Evolutionary conservation across 2,888 invertebrate species (phyloP).

Genomic region (Drosophila bunnanda): DNA sequence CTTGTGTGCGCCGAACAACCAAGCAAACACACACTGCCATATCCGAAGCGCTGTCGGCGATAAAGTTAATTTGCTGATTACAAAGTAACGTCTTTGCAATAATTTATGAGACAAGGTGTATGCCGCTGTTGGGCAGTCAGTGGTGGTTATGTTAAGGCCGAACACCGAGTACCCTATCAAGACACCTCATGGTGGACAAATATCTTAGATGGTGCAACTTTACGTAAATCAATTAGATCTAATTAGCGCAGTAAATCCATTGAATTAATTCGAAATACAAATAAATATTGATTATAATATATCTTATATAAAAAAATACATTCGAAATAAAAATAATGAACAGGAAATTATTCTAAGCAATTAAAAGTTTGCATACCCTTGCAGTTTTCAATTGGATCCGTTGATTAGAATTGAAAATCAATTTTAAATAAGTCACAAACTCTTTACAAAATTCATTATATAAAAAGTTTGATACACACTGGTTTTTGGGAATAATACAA

Average conservation of each 20-base stretch:
- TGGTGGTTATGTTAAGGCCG: background rate
- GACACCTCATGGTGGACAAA: background rate
- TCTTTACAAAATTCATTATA: no score
- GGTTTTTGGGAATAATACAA: no score
- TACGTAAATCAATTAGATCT: background rate
- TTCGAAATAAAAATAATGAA: no score
- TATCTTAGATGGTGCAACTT: background rate
- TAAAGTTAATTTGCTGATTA: slow-evolving; percentile 79
- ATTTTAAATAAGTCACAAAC: no score
- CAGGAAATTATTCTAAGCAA: no score
- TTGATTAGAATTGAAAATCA: no score
- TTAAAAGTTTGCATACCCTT: no score
- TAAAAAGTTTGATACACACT: no score
- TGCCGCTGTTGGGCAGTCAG: slow-evolving; percentile 49
- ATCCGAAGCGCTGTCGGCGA: slow-evolving; percentile 61
- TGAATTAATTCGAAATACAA: no score
- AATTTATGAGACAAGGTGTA: slow-evolving; percentile 73
- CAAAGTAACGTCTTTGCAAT: slow-evolving; percentile 72
- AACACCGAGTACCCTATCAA: background rate
- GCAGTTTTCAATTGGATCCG: no score
- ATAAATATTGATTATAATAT: no score
- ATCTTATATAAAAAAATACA: no score
- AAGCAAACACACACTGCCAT: slow-evolving; percentile 7
- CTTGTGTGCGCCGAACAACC: background rate
- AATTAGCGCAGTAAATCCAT: background rate